phyloP scores from a whole-genome alignment of 2,888 invertebrate genomes.

The Pteria penguin region DNA sequence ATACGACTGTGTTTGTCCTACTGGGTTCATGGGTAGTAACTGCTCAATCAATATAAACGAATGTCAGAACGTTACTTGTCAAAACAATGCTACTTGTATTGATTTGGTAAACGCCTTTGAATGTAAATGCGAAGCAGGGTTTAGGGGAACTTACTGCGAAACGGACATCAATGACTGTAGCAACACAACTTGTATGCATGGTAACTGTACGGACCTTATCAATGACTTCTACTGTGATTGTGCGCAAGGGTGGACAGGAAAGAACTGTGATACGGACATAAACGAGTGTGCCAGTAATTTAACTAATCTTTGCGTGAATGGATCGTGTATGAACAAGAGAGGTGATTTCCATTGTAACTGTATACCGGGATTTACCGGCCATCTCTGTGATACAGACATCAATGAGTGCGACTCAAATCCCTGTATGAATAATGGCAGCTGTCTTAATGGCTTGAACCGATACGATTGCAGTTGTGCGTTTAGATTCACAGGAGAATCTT shows the following conservation, averaged over 20 bases:
- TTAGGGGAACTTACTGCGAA: constrained; percentile 88
- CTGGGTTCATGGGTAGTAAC: constrained; percentile 10
- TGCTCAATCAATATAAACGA: constrained; percentile 23
- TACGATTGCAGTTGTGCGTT: constrained; percentile 49
- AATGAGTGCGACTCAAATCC: constrained; percentile 77
- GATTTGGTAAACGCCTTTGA: constrained; percentile 2
- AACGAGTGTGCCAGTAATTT: constrained; percentile 87
- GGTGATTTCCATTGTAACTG: constrained; percentile 81
- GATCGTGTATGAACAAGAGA: neutral
- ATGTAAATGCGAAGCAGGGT: constrained; percentile 86
- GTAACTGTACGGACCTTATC: constrained; percentile 13
- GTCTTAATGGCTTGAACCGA: neutral
- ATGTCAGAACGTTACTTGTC: constrained; percentile 25
- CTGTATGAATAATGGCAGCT: constrained; percentile 81
- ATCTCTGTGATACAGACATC: constrained; percentile 84
- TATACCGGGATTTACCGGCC: constrained; percentile 88
- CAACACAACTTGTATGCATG: constrained; percentile 82
- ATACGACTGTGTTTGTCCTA: constrained; percentile 86
- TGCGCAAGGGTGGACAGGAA: constrained; percentile 91
- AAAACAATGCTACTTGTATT: constrained; percentile 24
- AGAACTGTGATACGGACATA: constrained; percentile 91
- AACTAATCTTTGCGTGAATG: neutral
- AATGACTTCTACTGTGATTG: constrained; percentile 83
- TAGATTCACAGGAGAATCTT: constrained; percentile 6
- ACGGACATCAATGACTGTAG: constrained; percentile 76